Percentiles rank a stretch among this genome's conserved stretches.
phyloP scores from a whole-genome alignment of 2,888 invertebrate genomes.

The Drosophila ustulata region DNA sequence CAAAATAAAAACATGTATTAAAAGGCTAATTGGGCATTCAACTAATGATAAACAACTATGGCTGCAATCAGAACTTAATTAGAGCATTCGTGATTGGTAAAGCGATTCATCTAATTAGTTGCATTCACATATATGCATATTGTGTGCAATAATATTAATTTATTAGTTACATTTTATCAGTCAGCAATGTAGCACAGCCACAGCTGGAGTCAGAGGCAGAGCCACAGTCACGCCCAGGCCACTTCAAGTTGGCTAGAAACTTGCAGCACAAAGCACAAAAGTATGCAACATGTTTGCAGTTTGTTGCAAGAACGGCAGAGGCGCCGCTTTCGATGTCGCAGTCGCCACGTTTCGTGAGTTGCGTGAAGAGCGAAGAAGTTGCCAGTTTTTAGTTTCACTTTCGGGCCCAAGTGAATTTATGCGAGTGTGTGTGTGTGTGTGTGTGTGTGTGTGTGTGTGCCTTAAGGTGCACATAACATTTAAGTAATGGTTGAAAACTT shows the following conservation, averaged over 20 bases:
- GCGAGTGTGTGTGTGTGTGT: constrained; percentile 26
- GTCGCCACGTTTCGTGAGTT: constrained; percentile 32
- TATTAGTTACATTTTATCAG: not conserved
- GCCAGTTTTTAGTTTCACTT: constrained; percentile 75
- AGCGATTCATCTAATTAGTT: not conserved
- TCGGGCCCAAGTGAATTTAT: constrained; percentile 79
- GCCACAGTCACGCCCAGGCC: constrained; percentile 10
- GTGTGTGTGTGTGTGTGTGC: constrained; percentile 27
- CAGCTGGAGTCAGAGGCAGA: too few species aligned
- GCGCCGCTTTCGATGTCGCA: constrained; percentile 27
- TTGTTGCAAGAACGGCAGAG: constrained; percentile 65
- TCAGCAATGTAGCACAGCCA: not conserved
- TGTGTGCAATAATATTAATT: not conserved
- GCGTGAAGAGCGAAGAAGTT: constrained; percentile 60
- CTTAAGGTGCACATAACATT: constrained; percentile 80
- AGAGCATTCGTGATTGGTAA: not conserved
- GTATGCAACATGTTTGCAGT: constrained; percentile 75
- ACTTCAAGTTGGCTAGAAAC: constrained; percentile 50
- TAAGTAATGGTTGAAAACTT: constrained; percentile 79
- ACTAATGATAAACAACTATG: not conserved
- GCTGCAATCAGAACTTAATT: not conserved
- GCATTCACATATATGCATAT: not conserved
- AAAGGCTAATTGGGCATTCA: not conserved
- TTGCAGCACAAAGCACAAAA: constrained; percentile 59
- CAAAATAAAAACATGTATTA: not conserved